A percentile compares a stretch with the other conserved stretches of the same genome.
Conservation (phyloP, 2,113 vertebrate genomes). For the Phalacrocorax aristotelis region DNA sequence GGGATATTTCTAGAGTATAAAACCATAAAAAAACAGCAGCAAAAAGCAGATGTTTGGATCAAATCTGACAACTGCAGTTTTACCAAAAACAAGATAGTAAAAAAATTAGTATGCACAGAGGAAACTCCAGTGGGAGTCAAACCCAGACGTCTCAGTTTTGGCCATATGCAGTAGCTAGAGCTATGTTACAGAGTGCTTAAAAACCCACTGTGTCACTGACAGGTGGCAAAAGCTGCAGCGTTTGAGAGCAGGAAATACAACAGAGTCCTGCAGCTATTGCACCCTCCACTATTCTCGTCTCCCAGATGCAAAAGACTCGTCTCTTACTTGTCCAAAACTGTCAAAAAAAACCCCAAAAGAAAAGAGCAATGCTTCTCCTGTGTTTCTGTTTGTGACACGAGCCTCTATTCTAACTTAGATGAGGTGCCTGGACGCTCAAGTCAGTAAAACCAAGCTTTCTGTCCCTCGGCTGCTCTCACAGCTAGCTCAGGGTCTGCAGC, state of each 20-base stretch:
- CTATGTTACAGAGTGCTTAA: background rate
- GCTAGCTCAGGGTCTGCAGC: background rate
- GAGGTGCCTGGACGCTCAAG: background rate
- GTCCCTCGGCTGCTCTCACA: background rate
- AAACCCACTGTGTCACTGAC: background rate
- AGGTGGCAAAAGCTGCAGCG: background rate
- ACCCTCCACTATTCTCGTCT: background rate
- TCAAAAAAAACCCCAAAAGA: background rate
- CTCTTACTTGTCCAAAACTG: background rate
- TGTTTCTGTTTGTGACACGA: background rate
- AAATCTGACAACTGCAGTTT: background rate
- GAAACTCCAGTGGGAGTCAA: background rate
- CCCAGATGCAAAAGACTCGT: background rate
- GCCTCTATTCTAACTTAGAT: background rate
- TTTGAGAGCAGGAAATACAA: background rate
- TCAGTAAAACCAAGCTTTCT: background rate
- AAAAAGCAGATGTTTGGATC: background rate
- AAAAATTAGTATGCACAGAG: background rate
- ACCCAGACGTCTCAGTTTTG: background rate
- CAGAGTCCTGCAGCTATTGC: background rate
- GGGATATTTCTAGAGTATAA: background rate
- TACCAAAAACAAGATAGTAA: background rate
- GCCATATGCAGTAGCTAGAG: background rate
- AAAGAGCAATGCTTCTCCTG: accelerated
- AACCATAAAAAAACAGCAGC: background rate